Percentiles rank a stretch among this genome's conserved stretches.
These are phyloP conservation scores for Amorpha juglandis DNA, from an alignment of 2,888 invertebrate species.

Conservation along the genomic window DNA sequence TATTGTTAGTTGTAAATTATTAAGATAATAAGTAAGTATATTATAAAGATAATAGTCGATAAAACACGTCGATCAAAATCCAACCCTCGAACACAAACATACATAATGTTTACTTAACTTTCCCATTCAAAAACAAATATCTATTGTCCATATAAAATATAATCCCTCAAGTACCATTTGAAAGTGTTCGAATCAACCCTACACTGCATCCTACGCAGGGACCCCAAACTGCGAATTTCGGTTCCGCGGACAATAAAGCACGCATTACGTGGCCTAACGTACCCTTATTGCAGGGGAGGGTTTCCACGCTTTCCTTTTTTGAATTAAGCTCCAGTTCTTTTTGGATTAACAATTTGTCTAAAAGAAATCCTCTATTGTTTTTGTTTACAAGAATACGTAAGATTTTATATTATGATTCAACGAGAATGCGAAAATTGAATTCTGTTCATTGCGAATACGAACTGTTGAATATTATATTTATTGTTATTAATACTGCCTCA, in stretches of 20 bases:
- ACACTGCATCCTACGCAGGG: slow-evolving; percentile 35
- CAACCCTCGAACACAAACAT: not conserved
- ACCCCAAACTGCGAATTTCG: slow-evolving; percentile 65
- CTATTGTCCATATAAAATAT: slow-evolving; percentile 24
- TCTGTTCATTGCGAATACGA: not conserved
- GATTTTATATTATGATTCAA: not conserved
- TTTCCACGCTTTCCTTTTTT: slow-evolving; percentile 18
- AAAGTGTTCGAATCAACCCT: slow-evolving; percentile 27
- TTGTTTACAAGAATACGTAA: slow-evolving; percentile 1
- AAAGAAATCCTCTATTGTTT: slow-evolving; percentile 16
- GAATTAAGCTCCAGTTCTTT: slow-evolving; percentile 26
- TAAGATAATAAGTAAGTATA: too few relatives aligned
- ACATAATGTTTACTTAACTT: slow-evolving; percentile 24
- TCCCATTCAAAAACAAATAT: slow-evolving; percentile 24
- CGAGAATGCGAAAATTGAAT: slow-evolving; percentile 2
- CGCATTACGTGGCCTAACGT: slow-evolving; percentile 61
- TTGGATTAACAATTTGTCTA: slow-evolving; percentile 19
- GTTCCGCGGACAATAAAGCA: slow-evolving; percentile 71
- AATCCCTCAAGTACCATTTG: slow-evolving; percentile 31
- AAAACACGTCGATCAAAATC: not conserved
- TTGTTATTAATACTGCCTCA: not conserved
- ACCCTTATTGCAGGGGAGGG: slow-evolving; percentile 46
- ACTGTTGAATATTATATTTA: not conserved
- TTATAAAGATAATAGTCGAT: not conserved
- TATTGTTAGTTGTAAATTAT: too few relatives aligned